phyloP scores from a whole-genome alignment of 1,140 invertebrate genomes.

The Ceratosolen solmsi region DNA sequence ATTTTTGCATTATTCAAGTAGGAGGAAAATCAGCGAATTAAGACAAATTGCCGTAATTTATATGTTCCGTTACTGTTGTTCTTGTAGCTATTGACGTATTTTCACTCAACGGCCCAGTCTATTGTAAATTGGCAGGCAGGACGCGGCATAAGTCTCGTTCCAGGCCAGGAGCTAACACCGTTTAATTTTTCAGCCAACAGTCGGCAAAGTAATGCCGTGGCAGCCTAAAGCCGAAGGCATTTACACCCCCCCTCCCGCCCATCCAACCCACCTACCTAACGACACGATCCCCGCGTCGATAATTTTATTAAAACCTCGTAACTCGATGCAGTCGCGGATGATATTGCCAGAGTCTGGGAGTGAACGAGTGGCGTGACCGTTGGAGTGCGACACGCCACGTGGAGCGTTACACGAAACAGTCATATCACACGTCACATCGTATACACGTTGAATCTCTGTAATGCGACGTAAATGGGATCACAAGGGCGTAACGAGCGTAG shows the following conservation, averaged over 20 bases:
- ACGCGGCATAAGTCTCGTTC: too few species aligned
- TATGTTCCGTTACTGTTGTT: neutral
- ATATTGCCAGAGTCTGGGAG: neutral
- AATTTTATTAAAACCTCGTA: conserved; percentile 11
- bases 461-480: conserved; percentile 47
- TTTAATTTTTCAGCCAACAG: too few species aligned
- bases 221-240: too few species aligned
- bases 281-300: neutral
- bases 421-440: conserved; percentile 19
- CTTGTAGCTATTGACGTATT: too few species aligned
- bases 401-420: neutral
- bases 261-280: neutral
- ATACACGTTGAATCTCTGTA: conserved; percentile 14
- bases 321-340: neutral
- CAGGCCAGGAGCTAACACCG: too few species aligned
- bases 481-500: conserved; percentile 26
- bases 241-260: too few species aligned
- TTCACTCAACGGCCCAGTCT: neutral
- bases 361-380: neutral
- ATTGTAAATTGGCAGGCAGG: neutral
- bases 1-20: neutral
- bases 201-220: too few species aligned
- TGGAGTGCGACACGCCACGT: neutral
- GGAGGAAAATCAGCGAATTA: neutral
- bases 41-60: neutral